A percentile compares a stretch with the other conserved stretches of the same genome.
Conservation (phyloP, 2,888 invertebrate species). For the Cataglyphis albicans region DNA sequence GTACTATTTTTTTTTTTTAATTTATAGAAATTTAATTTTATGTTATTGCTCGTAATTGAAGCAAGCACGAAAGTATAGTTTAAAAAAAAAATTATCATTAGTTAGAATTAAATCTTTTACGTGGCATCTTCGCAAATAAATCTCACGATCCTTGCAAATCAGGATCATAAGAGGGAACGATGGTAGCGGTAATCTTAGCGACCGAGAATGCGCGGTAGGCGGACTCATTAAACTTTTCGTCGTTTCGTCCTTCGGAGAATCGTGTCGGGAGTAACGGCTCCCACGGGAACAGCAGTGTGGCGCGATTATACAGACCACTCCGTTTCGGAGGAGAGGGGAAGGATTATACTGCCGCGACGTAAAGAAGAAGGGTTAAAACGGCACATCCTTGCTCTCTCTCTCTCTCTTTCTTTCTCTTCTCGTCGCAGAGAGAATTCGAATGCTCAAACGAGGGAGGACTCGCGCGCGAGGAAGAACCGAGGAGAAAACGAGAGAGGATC, state of each 20-base stretch:
- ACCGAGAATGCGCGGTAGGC: constrained; percentile 68
- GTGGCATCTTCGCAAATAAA: background rate
- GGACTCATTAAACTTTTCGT: constrained; percentile 84
- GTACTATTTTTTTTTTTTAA: background rate
- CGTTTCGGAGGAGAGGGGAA: constrained; percentile 62
- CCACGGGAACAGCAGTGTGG: constrained; percentile 74
- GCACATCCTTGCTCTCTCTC: constrained; percentile 48
- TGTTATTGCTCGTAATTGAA: background rate
- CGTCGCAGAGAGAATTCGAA: constrained; percentile 69
- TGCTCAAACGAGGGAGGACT: constrained; percentile 60
- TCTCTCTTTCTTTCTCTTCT: constrained; percentile 8
- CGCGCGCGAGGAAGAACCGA: constrained; percentile 19
- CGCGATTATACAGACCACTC: constrained; percentile 72
- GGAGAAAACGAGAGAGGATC: constrained; percentile 47
- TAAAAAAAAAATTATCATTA: background rate
- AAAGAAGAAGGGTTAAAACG: constrained; percentile 80
- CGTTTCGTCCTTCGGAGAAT: constrained; percentile 81
- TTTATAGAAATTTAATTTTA: background rate
- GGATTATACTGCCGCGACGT: constrained; percentile 76
- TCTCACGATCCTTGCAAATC: constrained; percentile 27
- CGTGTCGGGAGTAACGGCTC: constrained; percentile 77
- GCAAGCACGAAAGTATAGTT: background rate
- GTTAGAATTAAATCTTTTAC: background rate
- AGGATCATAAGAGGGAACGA: constrained; percentile 46
- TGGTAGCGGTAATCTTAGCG: constrained; percentile 61